A percentile compares a stretch with the other conserved stretches of the same genome.
Evolutionary conservation across 2,797 vertebrate species (phyloP).

Genomic region (Pitangus sulphuratus): DNA sequence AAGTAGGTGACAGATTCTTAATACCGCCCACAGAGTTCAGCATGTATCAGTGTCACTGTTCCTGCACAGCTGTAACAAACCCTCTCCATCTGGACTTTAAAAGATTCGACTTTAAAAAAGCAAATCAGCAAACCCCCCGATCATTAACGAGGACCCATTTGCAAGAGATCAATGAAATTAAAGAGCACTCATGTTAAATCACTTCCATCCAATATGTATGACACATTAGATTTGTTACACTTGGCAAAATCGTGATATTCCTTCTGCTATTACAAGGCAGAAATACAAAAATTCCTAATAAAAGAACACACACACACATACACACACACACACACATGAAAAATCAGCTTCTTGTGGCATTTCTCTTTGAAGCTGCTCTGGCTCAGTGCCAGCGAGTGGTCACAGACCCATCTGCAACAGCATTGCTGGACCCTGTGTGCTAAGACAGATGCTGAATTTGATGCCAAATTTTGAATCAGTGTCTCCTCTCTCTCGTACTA

Average conservation of each 20-base stretch:
- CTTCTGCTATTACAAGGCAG: conserved; percentile 42
- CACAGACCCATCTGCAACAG: conserved; percentile 29
- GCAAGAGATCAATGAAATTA: conserved; percentile 72
- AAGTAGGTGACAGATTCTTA: conserved; percentile 23
- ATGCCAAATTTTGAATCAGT: background rate
- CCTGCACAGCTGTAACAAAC: conserved; percentile 60
- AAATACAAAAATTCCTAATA: conserved; percentile 69
- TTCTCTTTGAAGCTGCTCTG: conserved; percentile 67
- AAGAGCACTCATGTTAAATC: conserved; percentile 67
- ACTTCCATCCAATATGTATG: conserved; percentile 64
- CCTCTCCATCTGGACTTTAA: conserved; percentile 64
- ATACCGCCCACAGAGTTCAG: conserved; percentile 43
- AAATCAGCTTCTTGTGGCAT: conserved; percentile 56
- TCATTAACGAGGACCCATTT: conserved; percentile 64
- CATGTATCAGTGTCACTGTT: conserved; percentile 41
- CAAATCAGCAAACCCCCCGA: background rate
- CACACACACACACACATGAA: conserved; percentile 24
- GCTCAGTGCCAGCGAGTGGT: conserved; percentile 32
- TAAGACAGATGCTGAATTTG: background rate
- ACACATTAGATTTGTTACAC: conserved; percentile 69
- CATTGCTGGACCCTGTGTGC: conserved; percentile 1
- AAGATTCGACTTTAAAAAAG: conserved; percentile 59
- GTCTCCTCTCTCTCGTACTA: background rate
- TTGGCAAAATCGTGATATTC: conserved; percentile 49
- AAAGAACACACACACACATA: conserved; percentile 62